Evolutionary conservation across 2,113 vertebrate species (phyloP).

Genomic region (Gasterosteus nipponicus): DNA sequence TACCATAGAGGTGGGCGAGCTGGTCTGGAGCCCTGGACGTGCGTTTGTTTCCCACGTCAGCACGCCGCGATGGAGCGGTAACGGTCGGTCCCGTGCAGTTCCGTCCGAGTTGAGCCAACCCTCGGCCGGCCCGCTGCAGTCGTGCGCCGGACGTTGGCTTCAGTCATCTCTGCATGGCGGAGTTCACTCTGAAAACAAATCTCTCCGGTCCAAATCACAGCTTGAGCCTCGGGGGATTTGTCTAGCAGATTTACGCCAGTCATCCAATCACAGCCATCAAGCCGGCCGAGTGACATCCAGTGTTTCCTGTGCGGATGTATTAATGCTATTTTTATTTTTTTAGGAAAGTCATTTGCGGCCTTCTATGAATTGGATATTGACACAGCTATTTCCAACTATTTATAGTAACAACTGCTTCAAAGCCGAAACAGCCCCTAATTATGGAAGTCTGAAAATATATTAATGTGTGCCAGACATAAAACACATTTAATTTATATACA

Average conservation of each 20-base stretch:
- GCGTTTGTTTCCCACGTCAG: slow-evolving; percentile 21
- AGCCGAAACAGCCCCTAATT: not conserved
- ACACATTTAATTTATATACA: not conserved
- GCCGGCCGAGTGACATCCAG: slow-evolving; percentile 33
- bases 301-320: slow-evolving; percentile 43
- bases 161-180: slow-evolving; percentile 41
- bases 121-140: slow-evolving; percentile 3
- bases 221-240: slow-evolving; percentile 73
- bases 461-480: not conserved
- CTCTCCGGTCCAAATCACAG: slow-evolving; percentile 65
- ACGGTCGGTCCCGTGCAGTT: slow-evolving; percentile 10
- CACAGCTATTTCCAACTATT: not conserved
- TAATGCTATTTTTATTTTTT: slow-evolving; percentile 25
- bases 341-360: slow-evolving; percentile 18
- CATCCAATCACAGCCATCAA: slow-evolving; percentile 67
- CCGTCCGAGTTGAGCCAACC: slow-evolving; percentile 16
- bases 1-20: slow-evolving; percentile 27
- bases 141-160: slow-evolving; percentile 17
- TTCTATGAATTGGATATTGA: slow-evolving; percentile 30
- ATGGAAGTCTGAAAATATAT: not conserved
- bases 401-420: not conserved
- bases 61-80: not conserved
- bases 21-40: not conserved
- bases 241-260: slow-evolving; percentile 69
- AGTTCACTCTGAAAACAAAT: slow-evolving; percentile 65